Base-by-base conservation (phyloP, 2,113 vertebrate species). In the Scatophagus argus region DNA sequence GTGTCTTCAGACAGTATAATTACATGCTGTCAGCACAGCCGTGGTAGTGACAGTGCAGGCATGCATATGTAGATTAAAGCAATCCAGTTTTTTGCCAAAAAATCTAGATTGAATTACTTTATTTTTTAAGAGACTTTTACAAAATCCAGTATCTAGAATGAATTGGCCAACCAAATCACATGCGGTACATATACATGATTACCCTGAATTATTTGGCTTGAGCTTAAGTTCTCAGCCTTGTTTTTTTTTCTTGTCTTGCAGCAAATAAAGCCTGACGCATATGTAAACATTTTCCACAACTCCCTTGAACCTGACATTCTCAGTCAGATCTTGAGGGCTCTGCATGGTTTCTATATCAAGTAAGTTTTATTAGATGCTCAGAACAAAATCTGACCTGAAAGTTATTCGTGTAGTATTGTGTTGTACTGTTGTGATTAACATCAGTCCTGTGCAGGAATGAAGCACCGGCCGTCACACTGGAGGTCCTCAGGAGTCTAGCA, bases 231-330 rank as follows among this genome's bases (percentile, higher is more conserved):
- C 4, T 65, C 12, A 0, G 31, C 16, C 9, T 51, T 49, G 1
- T 73, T 36, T 11, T 12, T n/a, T 64, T 10, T n/a, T 27, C 55
- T 63, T 3, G 1, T 79, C 21, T 89, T 81, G 52, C 74, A 99
- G 98, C 96, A 98, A 98, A 97, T 99, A 87, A 90, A 96, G 6
- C 96, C 97, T 13, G 94, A 95, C 0, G 74, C 89, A 2, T 99
- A 95, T 78, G 23, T 85, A 0, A 96, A 93, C 84, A 90, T 99
- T 79, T 98, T 99, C 91, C 95, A 96, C 83, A 97, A 95, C 72
- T 97, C 96, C 63, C 94, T 99, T 27, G 98, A 99, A 87, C 96
- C 98, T 43, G 94, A 97, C 66, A 93, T 99, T 67, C 96, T 99
- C 77, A 96, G 93, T 79, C 95, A 95, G 81, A 96, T 99, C 86